Evolutionary conservation across 1,140 invertebrate species (phyloP).

Genomic region (Sinonovacula constricta): DNA sequence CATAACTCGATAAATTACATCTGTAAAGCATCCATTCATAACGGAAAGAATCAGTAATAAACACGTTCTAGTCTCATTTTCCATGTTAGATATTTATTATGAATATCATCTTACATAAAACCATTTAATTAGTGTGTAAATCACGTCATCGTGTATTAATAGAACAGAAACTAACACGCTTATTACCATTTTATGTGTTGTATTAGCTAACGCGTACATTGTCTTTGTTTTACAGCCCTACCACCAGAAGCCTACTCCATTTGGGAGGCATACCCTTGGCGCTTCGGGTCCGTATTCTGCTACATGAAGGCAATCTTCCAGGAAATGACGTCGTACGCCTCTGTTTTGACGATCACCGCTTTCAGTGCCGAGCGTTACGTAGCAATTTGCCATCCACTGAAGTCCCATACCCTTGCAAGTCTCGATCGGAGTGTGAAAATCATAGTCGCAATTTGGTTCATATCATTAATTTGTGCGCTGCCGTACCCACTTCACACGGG

Average conservation of each 20-base stretch:
- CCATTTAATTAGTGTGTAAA: no score
- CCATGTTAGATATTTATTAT: no score
- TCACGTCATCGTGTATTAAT: no score
- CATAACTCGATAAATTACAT: no score
- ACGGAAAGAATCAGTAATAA: no score
- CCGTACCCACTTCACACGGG: conserved; percentile 80
- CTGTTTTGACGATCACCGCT: conserved; percentile 76
- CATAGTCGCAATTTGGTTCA: conserved; percentile 88
- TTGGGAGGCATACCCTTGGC: conserved; percentile 92
- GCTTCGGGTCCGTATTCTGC: conserved; percentile 92
- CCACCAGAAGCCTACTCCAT: conserved; percentile 92
- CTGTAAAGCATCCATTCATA: no score
- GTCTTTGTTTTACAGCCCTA: conserved; percentile 83
- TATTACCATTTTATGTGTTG: no score
- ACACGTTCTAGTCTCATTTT: no score
- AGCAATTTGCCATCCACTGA: conserved; percentile 76
- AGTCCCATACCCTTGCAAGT: conserved; percentile 75
- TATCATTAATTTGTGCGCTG: conserved; percentile 87
- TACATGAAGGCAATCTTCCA: conserved; percentile 88
- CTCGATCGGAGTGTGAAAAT: conserved; percentile 88
- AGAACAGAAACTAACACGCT: no score
- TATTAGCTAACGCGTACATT: no score
- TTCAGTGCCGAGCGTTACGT: conserved; percentile 78
- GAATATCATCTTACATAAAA: no score
- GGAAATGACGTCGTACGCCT: conserved; percentile 87